These are phyloP conservation scores for Phyllotis vaccarum DNA, from an alignment of 2,797 vertebrate species.

Conservation along the genomic window DNA sequence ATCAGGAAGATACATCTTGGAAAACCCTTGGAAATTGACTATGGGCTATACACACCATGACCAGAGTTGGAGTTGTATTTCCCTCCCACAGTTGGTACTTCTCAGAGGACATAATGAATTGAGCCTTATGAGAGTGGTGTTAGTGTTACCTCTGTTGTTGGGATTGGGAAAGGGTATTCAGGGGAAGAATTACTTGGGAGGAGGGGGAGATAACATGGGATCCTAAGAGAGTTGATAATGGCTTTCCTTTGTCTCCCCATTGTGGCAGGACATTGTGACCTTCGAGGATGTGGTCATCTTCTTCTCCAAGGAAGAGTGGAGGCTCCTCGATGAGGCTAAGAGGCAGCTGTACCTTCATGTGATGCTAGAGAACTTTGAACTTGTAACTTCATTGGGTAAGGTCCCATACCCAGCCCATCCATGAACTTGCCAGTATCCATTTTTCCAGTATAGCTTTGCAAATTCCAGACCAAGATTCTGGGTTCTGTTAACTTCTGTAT, in stretches of 20 bases:
- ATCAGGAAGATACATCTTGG: background rate
- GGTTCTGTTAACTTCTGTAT: background rate
- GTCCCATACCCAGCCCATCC: background rate
- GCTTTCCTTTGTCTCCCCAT: conserved; percentile 11
- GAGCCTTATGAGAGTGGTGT: background rate
- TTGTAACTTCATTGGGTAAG: conserved; percentile 68
- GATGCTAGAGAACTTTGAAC: conserved; percentile 76
- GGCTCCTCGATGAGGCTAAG: conserved; percentile 58
- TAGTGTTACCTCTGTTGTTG: background rate
- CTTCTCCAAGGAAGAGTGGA: conserved; percentile 77
- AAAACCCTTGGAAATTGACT: background rate
- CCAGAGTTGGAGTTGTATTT: too few species aligned
- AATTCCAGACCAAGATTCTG: background rate
- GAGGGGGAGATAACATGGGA: background rate
- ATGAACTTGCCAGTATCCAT: background rate
- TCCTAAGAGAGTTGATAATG: conserved; percentile 9
- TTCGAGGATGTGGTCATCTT: conserved; percentile 74
- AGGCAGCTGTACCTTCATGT: conserved; percentile 65
- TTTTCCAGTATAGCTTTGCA: background rate
- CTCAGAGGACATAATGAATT: background rate
- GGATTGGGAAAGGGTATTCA: background rate
- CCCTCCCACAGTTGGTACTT: background rate
- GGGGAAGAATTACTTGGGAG: too few species aligned
- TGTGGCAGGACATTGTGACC: conserved; percentile 65
- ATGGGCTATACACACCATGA: background rate